Conservation (phyloP, 2,888 invertebrate genomes). For the Archips xylosteana region DNA sequence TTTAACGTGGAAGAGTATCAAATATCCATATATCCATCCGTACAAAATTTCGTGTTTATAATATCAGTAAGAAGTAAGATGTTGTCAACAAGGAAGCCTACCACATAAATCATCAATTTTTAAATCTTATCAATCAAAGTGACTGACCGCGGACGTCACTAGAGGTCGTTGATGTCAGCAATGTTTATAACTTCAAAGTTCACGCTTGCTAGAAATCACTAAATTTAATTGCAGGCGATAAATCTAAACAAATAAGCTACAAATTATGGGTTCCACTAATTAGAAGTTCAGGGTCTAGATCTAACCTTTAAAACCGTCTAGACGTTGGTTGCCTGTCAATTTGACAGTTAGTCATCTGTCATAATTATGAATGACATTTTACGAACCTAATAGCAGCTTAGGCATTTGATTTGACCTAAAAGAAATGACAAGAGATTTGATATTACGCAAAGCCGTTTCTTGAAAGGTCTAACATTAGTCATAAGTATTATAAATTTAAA, state of each 20-base stretch:
- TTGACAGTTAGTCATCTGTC: conserved; percentile 14
- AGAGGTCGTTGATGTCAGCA: background rate
- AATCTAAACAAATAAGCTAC: conserved; percentile 27
- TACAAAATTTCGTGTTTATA: too few relatives aligned
- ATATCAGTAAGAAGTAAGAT: too few relatives aligned
- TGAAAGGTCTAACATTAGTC: background rate
- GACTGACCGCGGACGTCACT: conserved; percentile 14
- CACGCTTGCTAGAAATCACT: conserved; percentile 4
- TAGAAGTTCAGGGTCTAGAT: conserved; percentile 15
- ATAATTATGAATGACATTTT: conserved; percentile 12
- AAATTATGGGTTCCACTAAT: conserved; percentile 7
- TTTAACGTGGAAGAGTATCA: too few relatives aligned
- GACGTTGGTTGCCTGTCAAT: conserved; percentile 20
- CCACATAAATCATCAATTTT: background rate
- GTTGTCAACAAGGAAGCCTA: background rate
- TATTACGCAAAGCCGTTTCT: background rate
- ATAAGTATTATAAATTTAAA: background rate
- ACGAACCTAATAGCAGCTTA: background rate
- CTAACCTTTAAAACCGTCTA: conserved; percentile 20
- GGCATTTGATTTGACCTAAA: conserved; percentile 2
- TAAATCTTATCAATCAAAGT: conserved; percentile 12
- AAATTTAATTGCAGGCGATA: conserved; percentile 6
- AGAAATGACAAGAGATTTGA: conserved; percentile 3
- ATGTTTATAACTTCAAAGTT: conserved; percentile 12
- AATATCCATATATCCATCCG: too few relatives aligned